A percentile compares a stretch with the other conserved stretches of the same genome.
These are phyloP conservation scores for Marronus borbonicus DNA, from an alignment of 2,888 invertebrate species.

Conservation along the genomic window DNA sequence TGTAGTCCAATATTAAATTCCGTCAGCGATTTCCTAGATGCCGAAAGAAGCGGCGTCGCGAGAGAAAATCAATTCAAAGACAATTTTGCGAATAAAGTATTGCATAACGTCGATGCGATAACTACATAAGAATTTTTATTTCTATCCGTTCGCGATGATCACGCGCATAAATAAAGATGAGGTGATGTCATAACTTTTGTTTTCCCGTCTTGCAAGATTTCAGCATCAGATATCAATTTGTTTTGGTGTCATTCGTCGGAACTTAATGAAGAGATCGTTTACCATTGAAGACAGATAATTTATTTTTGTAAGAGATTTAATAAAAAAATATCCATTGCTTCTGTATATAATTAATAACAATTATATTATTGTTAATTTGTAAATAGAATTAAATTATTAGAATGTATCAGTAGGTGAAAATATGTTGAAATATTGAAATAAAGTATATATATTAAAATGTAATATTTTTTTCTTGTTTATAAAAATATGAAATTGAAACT, in stretches of 20 bases:
- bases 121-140: conserved; percentile 34
- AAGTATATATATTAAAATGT: background rate
- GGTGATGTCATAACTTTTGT: conserved; percentile 18
- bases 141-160: background rate
- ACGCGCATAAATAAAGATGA: background rate
- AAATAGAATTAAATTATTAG: conserved; percentile 46
- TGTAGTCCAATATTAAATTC: conserved; percentile 47
- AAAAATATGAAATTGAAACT: background rate
- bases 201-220: conserved; percentile 7
- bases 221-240: background rate
- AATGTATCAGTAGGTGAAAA: background rate
- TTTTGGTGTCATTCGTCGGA: background rate
- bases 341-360: conserved; percentile 38
- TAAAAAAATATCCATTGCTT: background rate
- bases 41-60: conserved; percentile 49
- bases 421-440: conserved; percentile 8
- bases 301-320: conserved; percentile 31
- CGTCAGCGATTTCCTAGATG: conserved; percentile 54
- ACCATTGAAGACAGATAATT: conserved; percentile 16
- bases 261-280: conserved; percentile 6
- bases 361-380: conserved; percentile 26
- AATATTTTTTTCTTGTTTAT: background rate
- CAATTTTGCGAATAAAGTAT: conserved; percentile 31
- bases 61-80: conserved; percentile 38
- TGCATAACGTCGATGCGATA: conserved; percentile 39